Percentiles rank a stretch among this genome's conserved stretches.
These are phyloP conservation scores for Malthinus flaveolus DNA, from an alignment of 2,888 invertebrate genomes.

Conservation along the genomic window DNA sequence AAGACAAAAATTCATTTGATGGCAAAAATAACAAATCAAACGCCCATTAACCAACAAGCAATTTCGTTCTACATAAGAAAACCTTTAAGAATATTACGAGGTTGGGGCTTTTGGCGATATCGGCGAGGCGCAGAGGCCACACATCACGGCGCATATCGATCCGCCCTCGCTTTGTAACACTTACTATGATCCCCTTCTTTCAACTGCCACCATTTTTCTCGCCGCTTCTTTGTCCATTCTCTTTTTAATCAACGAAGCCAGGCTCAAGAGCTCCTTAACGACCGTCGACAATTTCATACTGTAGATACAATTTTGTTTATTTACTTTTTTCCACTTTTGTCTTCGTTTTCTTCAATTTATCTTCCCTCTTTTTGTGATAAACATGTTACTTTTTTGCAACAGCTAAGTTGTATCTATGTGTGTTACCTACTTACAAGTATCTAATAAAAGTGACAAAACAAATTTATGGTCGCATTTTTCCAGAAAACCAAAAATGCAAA, in stretches of 20 bases:
- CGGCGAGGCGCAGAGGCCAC: slow-evolving; percentile 34
- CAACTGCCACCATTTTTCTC: slow-evolving; percentile 34
- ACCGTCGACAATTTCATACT: slow-evolving; percentile 33
- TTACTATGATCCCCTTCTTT: slow-evolving; percentile 33
- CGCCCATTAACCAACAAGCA: slow-evolving; percentile 26
- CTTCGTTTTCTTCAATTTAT: slow-evolving; percentile 23
- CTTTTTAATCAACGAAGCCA: slow-evolving; percentile 33
- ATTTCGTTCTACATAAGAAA: slow-evolving; percentile 29
- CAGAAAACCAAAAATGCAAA: too few relatives aligned
- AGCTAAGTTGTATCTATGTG: not conserved
- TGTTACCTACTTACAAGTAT: too few relatives aligned
- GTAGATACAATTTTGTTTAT: slow-evolving; percentile 34
- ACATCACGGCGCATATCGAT: slow-evolving; percentile 34
- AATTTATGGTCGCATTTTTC: too few relatives aligned
- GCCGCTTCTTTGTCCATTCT: slow-evolving; percentile 33
- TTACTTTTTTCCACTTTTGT: slow-evolving; percentile 42
- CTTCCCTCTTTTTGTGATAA: not conserved
- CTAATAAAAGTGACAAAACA: too few relatives aligned
- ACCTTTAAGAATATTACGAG: slow-evolving; percentile 29
- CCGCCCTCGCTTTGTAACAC: slow-evolving; percentile 34
- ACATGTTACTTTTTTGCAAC: not conserved
- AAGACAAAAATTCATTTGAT: slow-evolving; percentile 25
- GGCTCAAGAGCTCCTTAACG: slow-evolving; percentile 32
- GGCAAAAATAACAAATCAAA: slow-evolving; percentile 28
- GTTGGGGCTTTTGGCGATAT: slow-evolving; percentile 32